Evolutionary conservation across 2,113 vertebrate species (phyloP).

Genomic region (Himantopus leucocephalus): DNA sequence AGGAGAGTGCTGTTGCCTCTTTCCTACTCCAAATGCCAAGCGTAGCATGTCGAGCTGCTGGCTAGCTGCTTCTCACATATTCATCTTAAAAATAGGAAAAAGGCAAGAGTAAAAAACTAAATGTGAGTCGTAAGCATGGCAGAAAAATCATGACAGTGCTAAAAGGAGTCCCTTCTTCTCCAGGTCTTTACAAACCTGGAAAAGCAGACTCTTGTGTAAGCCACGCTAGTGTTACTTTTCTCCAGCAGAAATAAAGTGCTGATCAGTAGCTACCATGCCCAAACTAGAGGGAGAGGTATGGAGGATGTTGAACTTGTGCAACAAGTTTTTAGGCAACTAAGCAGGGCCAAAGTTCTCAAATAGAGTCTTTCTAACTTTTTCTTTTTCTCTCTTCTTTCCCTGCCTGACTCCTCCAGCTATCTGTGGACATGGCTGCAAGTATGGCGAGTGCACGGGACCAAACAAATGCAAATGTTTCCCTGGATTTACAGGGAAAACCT

Average conservation of each 20-base stretch:
- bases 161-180: not conserved
- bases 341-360: not conserved
- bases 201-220: fast-evolving
- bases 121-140: not conserved
- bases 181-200: not conserved
- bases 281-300: not conserved
- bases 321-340: not conserved
- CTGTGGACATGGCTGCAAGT: slow-evolving; percentile 89
- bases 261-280: not conserved
- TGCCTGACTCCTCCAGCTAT: slow-evolving; percentile 77
- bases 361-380: not conserved
- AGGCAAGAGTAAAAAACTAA: not conserved
- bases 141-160: not conserved
- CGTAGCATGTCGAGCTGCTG: not conserved
- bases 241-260: not conserved
- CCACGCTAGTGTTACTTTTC: not conserved
- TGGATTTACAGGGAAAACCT: slow-evolving; percentile 90
- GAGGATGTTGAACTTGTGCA: not conserved
- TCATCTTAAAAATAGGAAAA: not conserved
- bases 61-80: not conserved
- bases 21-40: not conserved
- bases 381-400: slow-evolving; percentile 51
- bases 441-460: slow-evolving; percentile 89
- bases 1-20: not conserved
- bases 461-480: slow-evolving; percentile 94